Percentiles rank a stretch among this genome's conserved stretches.
phyloP scores from a whole-genome alignment of 2,113 vertebrate genomes.

The Rhynchomys soricoides region DNA sequence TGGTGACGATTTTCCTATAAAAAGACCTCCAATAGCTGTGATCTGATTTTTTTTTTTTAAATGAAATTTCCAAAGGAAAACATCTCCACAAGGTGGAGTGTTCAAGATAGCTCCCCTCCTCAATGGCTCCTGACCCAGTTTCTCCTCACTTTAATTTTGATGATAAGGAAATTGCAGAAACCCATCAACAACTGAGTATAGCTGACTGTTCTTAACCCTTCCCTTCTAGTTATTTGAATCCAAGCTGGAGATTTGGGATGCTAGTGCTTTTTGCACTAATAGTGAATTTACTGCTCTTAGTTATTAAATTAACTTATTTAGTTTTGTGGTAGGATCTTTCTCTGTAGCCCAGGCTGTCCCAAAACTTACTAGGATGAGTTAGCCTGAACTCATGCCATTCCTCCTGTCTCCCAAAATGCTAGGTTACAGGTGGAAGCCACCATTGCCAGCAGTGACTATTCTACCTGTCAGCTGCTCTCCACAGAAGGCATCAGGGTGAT shows the following conservation, averaged over 20 bases:
- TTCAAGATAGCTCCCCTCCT: background rate
- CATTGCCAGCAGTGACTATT: background rate
- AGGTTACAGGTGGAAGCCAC: background rate
- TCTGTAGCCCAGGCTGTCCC: background rate
- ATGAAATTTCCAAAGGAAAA: background rate
- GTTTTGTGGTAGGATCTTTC: background rate
- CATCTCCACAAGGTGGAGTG: background rate
- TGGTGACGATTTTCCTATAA: constrained; percentile 41
- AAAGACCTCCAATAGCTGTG: constrained; percentile 11
- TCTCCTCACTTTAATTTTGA: constrained; percentile 7
- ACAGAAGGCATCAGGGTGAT: background rate
- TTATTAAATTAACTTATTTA: background rate
- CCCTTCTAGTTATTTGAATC: background rate
- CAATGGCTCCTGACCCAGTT: background rate
- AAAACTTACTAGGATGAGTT: background rate
- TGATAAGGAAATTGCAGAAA: background rate
- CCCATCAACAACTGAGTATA: background rate
- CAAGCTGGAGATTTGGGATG: background rate
- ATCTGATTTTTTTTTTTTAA: background rate
- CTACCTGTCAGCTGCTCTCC: background rate
- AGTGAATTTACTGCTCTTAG: background rate
- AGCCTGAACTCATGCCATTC: background rate
- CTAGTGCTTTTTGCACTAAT: background rate
- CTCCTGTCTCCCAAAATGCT: background rate
- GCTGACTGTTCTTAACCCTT: background rate